phyloP scores from a whole-genome alignment of 2,797 vertebrate genomes.

The Lutjanus campechanus region DNA sequence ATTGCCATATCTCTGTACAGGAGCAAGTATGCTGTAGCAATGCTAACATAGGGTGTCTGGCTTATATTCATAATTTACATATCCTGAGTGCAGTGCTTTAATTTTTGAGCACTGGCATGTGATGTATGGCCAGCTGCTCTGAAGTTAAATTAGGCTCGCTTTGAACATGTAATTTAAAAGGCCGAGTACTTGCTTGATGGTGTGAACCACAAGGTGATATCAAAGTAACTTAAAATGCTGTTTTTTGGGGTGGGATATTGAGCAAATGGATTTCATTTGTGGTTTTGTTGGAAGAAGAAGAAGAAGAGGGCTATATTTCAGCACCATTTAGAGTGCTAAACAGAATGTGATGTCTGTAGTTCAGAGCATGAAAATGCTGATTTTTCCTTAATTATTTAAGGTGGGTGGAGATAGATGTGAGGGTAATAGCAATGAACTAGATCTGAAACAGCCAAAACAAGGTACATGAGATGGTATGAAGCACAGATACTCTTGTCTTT shows the following conservation, averaged over 20 bases:
- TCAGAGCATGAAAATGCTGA: constrained; percentile 12
- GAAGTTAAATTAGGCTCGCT: constrained; percentile 49
- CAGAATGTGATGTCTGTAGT: constrained; percentile 11
- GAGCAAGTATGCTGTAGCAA: constrained; percentile 18
- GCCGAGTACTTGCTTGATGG: background rate
- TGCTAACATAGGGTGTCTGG: constrained; percentile 39
- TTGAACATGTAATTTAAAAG: constrained; percentile 45
- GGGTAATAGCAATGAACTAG: constrained; percentile 40
- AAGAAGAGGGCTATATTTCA: background rate
- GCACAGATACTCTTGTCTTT: background rate
- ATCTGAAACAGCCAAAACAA: constrained; percentile 21
- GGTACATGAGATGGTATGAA: constrained; percentile 1
- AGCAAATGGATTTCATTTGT: constrained; percentile 17
- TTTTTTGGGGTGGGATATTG: background rate
- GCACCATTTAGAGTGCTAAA: constrained; percentile 7
- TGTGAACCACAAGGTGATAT: constrained; percentile 31
- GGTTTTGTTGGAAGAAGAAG: constrained; percentile 1
- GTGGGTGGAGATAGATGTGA: constrained; percentile 26
- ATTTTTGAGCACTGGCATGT: constrained; percentile 67
- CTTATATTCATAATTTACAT: constrained; percentile 69
- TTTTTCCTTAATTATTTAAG: constrained; percentile 45
- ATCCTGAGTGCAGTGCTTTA: constrained; percentile 58
- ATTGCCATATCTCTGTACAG: constrained; percentile 13
- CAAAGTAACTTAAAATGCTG: constrained; percentile 23
- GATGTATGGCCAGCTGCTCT: constrained; percentile 61